Conservation (phyloP, 1,140 invertebrate genomes). For the Drosophila kanapiae region DNA sequence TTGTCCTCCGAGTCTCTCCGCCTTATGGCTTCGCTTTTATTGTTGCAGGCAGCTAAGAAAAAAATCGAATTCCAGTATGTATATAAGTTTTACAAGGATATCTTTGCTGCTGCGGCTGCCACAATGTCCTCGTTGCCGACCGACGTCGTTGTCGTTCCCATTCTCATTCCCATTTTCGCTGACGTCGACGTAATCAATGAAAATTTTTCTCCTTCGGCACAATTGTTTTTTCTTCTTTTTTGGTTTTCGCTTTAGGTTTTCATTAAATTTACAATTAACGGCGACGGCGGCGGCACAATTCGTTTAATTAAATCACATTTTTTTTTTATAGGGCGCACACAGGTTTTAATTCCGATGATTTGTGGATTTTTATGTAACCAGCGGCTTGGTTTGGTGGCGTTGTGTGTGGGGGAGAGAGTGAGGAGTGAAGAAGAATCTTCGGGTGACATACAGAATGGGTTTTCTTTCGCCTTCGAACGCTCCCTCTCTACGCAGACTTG, state of each 20-base stretch:
- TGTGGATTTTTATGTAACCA: slow-evolving; percentile 74
- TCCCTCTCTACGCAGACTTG: slow-evolving; percentile 60
- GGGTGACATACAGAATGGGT: slow-evolving; percentile 66
- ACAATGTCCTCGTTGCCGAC: slow-evolving; percentile 51
- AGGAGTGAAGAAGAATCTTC: slow-evolving; percentile 5
- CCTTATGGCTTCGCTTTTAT: slow-evolving; percentile 22
- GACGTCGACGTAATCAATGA: slow-evolving; percentile 42
- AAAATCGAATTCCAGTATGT: slow-evolving; percentile 76
- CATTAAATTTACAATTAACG: slow-evolving; percentile 13
- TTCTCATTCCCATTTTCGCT: slow-evolving; percentile 31
- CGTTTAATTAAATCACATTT: slow-evolving; percentile 14
- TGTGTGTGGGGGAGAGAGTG: neutral
- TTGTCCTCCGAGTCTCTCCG: slow-evolving; percentile 2
- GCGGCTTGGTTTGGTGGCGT: slow-evolving; percentile 12
- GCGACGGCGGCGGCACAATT: slow-evolving; percentile 15
- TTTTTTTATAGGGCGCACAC: slow-evolving; percentile 2
- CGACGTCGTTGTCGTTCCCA: slow-evolving; percentile 27
- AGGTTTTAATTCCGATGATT: slow-evolving; percentile 34
- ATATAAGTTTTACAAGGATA: slow-evolving; percentile 77
- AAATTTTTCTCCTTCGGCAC: slow-evolving; percentile 23
- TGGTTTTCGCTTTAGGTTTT: neutral
- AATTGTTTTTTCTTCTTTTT: neutral
- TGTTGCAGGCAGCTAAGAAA: slow-evolving; percentile 52
- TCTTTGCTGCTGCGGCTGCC: slow-evolving; percentile 49
- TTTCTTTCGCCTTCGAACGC: slow-evolving; percentile 55